Evolutionary conservation across 1,140 invertebrate genomes (phyloP).

Genomic region (Zaprionus taronus): DNA sequence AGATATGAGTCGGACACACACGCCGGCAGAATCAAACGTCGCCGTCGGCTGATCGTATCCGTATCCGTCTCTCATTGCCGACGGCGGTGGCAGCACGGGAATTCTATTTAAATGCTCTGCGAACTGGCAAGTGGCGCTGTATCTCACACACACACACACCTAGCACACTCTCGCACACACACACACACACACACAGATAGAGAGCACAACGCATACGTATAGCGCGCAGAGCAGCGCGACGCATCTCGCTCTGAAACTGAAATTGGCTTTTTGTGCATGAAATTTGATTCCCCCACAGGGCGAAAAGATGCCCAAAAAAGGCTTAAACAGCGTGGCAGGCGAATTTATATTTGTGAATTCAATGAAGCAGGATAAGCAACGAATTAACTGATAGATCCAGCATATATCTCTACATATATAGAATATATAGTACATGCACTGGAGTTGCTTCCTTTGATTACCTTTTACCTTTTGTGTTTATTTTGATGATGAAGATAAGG

Average conservation of each 20-base stretch:
- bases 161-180: slow-evolving; percentile 22
- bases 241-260: slow-evolving; percentile 53
- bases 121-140: slow-evolving; percentile 71
- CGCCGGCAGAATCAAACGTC: slow-evolving; percentile 35
- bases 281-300: slow-evolving; percentile 63
- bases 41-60: slow-evolving; percentile 32
- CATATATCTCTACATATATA: not conserved
- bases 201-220: not conserved
- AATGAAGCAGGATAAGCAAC: not conserved
- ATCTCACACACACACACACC: slow-evolving; percentile 34
- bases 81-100: slow-evolving; percentile 43
- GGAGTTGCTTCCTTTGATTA: not conserved
- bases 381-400: not conserved
- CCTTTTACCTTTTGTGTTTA: slow-evolving; percentile 20
- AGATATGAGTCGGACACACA: not conserved
- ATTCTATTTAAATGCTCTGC: slow-evolving; percentile 75
- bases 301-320: slow-evolving; percentile 70
- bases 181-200: slow-evolving; percentile 15
- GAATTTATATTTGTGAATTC: not conserved
- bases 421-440: not conserved
- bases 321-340: slow-evolving; percentile 42
- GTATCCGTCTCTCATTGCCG: slow-evolving; percentile 48
- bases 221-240: slow-evolving; percentile 24
- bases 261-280: slow-evolving; percentile 74
- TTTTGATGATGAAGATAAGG: slow-evolving; percentile 3